Percentiles rank a stretch among this genome's conserved stretches.
phyloP scores from a whole-genome alignment of 2,888 invertebrate species.

The Epistrophe eligans region DNA sequence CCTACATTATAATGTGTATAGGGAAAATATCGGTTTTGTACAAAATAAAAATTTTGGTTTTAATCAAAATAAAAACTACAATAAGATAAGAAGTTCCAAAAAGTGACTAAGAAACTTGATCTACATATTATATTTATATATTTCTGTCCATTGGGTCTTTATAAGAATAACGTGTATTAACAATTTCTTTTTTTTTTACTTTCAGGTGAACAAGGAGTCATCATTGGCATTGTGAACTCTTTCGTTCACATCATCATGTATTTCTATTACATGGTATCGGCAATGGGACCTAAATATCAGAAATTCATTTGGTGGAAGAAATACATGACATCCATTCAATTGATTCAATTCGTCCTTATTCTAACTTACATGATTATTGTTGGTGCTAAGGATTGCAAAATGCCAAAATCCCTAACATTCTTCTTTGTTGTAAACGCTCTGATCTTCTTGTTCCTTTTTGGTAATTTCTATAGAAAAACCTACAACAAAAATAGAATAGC shows the following conservation, averaged over 20 bases:
- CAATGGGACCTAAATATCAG: conserved; percentile 85
- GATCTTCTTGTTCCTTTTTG: conserved; percentile 86
- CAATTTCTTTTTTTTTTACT: background rate
- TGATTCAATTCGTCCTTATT: conserved; percentile 88
- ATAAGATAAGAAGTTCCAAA: too few relatives aligned
- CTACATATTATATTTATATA: too few relatives aligned
- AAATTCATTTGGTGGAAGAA: conserved; percentile 85
- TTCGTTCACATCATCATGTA: conserved; percentile 85
- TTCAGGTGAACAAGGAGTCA: conserved; percentile 84
- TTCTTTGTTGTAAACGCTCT: conserved; percentile 85
- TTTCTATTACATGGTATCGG: conserved; percentile 85
- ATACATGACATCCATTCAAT: conserved; percentile 85
- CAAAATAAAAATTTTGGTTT: too few relatives aligned
- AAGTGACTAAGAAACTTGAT: too few relatives aligned
- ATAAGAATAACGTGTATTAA: too few relatives aligned
- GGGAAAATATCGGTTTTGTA: too few relatives aligned
- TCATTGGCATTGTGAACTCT: conserved; percentile 85
- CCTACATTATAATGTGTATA: too few relatives aligned
- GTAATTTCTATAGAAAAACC: conserved; percentile 86
- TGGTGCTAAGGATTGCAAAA: conserved; percentile 85
- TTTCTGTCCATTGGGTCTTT: too few relatives aligned
- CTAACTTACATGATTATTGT: conserved; percentile 86
- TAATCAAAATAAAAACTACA: too few relatives aligned
- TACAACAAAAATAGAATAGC: conserved; percentile 83
- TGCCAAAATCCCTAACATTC: conserved; percentile 85